Base-by-base conservation (phyloP, 2,888 invertebrate genomes). In the Mythimna loreyi region DNA sequence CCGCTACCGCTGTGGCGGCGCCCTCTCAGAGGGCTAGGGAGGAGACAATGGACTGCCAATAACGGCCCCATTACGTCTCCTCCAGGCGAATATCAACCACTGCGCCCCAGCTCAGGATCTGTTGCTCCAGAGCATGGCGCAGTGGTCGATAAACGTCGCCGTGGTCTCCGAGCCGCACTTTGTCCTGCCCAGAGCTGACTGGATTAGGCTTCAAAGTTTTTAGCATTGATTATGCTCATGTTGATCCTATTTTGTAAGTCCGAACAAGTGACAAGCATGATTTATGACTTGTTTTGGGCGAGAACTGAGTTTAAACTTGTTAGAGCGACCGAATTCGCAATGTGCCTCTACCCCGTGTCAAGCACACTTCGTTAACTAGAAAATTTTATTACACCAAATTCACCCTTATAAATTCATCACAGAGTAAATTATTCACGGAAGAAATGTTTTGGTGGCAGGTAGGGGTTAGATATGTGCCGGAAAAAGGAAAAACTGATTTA, bases 251-350 rank as follows among this genome's bases (percentile, higher is more conserved):
- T 80, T 66, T 52, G 56, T 62, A 56, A 66, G 47, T 69, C 43
- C 57, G 74, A 71, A 68, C 50, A 78, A 80, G 58, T 57, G 57
- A 36, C 47, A 61, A 70, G 69, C 63, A 62, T 82, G 83, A 83
- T 84, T 83, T 82, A 82, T 72, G 65, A 36, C 67, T 73, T 78
- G 78, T 84, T 75, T 76, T 65, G 67, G 62, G 52, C 50, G 43
- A 57, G 73, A 78, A 83, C 84, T 78, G 62, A 84, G 81, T 84
- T 84, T 70, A 72, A 81, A 82, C 69, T 83, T 77, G 72, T 76
- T 68, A 61, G 67, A 74, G 64, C 63, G 70, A 71, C 67, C 72
- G 57, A 75, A 81, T 75, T 81, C 47, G 55, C 61, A 57, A 60
- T 57, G 60, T 19, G 1, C 40, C 40, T 28, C 28, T 71, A 65